Evolutionary conservation across 2,888 invertebrate genomes (phyloP).

Genomic region (Callimorpha dominula): DNA sequence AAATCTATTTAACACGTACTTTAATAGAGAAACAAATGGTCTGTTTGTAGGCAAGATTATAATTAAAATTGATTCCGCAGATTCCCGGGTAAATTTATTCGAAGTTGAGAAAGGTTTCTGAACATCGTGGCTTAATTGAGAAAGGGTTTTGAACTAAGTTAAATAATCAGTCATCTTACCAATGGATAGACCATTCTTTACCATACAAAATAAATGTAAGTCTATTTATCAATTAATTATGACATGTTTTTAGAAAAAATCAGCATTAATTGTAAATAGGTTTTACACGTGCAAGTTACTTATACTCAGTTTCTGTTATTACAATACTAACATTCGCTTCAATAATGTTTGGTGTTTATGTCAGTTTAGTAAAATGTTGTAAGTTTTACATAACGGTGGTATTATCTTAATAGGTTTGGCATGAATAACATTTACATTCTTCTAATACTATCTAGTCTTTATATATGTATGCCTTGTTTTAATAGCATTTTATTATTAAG

Average conservation of each 20-base stretch:
- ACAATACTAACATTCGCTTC: neutral
- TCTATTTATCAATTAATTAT: neutral
- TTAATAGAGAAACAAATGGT: neutral
- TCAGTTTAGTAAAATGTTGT: neutral
- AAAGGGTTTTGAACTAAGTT: too few relatives aligned
- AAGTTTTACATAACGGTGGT: neutral
- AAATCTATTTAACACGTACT: neutral
- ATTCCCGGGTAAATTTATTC: neutral
- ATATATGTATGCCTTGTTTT: slow-evolving; percentile 2
- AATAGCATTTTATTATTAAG: slow-evolving; percentile 1
- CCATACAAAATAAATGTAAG: neutral
- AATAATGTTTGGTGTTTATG: neutral
- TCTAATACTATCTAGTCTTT: slow-evolving; percentile 10
- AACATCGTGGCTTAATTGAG: too few relatives aligned
- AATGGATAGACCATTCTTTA: neutral
- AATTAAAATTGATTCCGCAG: neutral
- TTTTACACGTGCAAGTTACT: neutral
- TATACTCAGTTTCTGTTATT: neutral
- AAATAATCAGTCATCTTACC: neutral
- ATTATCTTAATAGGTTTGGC: neutral
- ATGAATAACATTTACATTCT: neutral
- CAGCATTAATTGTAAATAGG: neutral
- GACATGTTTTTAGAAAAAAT: neutral
- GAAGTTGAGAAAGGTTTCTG: neutral
- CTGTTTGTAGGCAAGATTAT: neutral